phyloP scores from a whole-genome alignment of 2,113 vertebrate species.

The Anhinga rufa region DNA sequence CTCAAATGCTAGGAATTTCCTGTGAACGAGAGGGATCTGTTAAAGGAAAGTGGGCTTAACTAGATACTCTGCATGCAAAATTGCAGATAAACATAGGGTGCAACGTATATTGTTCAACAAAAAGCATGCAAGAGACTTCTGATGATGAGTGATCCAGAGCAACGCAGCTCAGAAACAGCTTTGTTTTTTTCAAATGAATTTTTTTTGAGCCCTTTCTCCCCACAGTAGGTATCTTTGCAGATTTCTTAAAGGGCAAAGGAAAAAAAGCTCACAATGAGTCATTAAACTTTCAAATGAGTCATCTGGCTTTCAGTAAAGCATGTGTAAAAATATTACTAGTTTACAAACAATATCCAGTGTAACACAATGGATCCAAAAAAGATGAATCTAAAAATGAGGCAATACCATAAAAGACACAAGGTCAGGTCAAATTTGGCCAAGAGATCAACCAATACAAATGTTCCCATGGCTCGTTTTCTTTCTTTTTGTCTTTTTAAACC shows the following conservation, averaged over 20 bases:
- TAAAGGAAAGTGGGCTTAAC: not conserved
- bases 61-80: constrained; percentile 1
- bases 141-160: not conserved
- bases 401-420: constrained; percentile 56
- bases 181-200: not conserved
- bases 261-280: constrained; percentile 45
- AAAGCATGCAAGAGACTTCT: not conserved
- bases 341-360: constrained; percentile 62
- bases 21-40: not conserved
- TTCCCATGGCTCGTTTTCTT: constrained; percentile 11
- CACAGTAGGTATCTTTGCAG: not conserved
- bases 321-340: constrained; percentile 64
- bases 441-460: constrained; percentile 15
- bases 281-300: constrained; percentile 59
- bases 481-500: constrained; percentile 3
- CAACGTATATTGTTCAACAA: not conserved
- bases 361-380: constrained; percentile 63
- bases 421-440: constrained; percentile 53
- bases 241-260: constrained; percentile 33
- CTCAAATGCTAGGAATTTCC: constrained; percentile 32
- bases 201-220: not conserved
- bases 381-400: constrained; percentile 62
- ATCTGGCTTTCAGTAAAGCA: constrained; percentile 61
- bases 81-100: not conserved
- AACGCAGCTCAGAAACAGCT: not conserved